A percentile compares a stretch with the other conserved stretches of the same genome.
Evolutionary conservation across 1,140 invertebrate genomes (phyloP).

Genomic region (Drosophila insularis): DNA sequence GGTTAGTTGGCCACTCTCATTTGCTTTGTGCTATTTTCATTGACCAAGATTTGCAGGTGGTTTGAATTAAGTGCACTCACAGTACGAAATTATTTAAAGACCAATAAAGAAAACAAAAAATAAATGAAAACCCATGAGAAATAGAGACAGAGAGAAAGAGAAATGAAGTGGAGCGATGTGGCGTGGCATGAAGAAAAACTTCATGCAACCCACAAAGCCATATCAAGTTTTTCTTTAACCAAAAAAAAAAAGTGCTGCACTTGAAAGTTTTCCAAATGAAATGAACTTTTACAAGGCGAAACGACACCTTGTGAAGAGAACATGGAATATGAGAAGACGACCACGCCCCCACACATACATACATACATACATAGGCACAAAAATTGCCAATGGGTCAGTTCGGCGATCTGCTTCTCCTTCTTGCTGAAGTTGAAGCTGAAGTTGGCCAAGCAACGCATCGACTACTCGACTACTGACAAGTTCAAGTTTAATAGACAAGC

Average conservation of each 20-base stretch:
- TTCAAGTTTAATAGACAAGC: constrained; percentile 9
- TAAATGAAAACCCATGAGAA: background rate
- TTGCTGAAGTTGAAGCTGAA: background rate
- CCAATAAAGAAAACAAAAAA: background rate
- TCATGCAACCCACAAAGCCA: background rate
- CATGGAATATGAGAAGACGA: constrained; percentile 2
- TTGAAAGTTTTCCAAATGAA: constrained; percentile 11
- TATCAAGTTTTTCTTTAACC: constrained; percentile 25
- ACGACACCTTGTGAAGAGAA: background rate
- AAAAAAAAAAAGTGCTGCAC: background rate
- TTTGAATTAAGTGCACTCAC: background rate
- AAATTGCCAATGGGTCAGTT: constrained; percentile 6
- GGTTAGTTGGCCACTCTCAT: too few species aligned
- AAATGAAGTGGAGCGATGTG: background rate
- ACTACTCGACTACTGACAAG: constrained; percentile 4
- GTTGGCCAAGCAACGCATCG: constrained; percentile 5
- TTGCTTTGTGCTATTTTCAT: background rate
- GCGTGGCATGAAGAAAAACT: background rate
- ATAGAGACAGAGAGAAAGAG: background rate
- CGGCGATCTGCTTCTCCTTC: constrained; percentile 2
- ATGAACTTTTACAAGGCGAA: constrained; percentile 6
- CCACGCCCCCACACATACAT: background rate
- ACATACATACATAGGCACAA: background rate
- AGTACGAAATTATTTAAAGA: too few species aligned
- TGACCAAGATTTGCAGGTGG: background rate